Evolutionary conservation across 1,140 invertebrate species (phyloP).

Genomic region (Tribolium castaneum): DNA sequence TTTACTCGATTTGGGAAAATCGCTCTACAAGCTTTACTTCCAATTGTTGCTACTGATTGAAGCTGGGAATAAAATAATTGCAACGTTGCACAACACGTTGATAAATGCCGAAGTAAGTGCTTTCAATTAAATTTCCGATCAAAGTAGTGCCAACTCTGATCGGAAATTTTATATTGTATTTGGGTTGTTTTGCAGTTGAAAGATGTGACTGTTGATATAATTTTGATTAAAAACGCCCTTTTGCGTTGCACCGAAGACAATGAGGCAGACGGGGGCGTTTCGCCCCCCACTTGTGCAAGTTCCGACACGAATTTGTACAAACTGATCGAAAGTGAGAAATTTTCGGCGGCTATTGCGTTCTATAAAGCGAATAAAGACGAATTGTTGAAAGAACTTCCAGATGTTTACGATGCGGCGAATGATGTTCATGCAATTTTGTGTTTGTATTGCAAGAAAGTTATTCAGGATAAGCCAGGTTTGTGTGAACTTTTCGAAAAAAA

Average conservation of each 20-base stretch:
- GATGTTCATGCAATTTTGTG: slow-evolving; percentile 76
- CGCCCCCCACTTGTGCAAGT: slow-evolving; percentile 64
- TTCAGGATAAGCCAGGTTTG: slow-evolving; percentile 75
- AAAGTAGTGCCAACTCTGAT: too few relatives aligned
- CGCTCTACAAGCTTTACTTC: slow-evolving; percentile 93
- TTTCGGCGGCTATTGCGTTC: slow-evolving; percentile 73
- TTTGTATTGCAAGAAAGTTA: slow-evolving; percentile 77
- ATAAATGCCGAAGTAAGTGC: slow-evolving; percentile 65
- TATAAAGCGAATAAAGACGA: slow-evolving; percentile 71
- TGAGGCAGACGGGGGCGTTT: slow-evolving; percentile 70
- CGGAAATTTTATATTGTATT: background rate
- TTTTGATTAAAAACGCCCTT: slow-evolving; percentile 67
- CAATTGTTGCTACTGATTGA: slow-evolving; percentile 92
- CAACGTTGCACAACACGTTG: slow-evolving; percentile 69
- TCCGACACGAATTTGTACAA: slow-evolving; percentile 70
- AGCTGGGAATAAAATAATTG: slow-evolving; percentile 90
- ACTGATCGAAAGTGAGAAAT: slow-evolving; percentile 72
- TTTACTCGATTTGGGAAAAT: slow-evolving; percentile 80
- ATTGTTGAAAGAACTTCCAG: slow-evolving; percentile 72
- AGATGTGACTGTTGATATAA: slow-evolving; percentile 70
- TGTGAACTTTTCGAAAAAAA: background rate
- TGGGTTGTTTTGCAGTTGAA: slow-evolving; percentile 63
- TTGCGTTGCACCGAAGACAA: slow-evolving; percentile 68
- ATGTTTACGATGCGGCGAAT: slow-evolving; percentile 69
- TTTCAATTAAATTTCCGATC: background rate